A percentile compares a stretch with the other conserved stretches of the same genome.
These are phyloP conservation scores for Pachydiplax longipennis DNA, from an alignment of 2,888 invertebrate species.

Conservation along the genomic window DNA sequence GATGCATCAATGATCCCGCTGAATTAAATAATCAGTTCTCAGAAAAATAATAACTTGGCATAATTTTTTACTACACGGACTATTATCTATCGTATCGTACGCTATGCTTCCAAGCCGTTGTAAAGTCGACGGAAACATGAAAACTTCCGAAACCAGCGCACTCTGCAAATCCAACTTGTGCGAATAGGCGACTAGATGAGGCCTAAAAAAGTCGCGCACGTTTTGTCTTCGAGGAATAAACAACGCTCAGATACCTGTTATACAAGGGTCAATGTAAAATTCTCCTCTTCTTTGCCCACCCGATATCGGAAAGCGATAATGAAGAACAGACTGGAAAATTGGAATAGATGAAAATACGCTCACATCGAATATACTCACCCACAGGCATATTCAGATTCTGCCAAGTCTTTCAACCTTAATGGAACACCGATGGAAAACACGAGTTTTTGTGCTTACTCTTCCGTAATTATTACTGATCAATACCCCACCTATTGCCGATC, in stretches of 20 bases:
- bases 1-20: no score
- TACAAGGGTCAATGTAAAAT: background rate
- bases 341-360: background rate
- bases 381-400: background rate
- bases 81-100: no score
- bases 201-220: no score
- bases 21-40: no score
- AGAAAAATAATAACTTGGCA: no score
- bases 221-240: no score
- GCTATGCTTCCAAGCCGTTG: no score
- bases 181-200: no score
- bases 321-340: background rate
- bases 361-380: background rate
- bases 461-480: background rate
- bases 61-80: no score
- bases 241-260: background rate
- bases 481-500: background rate
- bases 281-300: background rate
- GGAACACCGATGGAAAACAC: background rate
- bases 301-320: background rate
- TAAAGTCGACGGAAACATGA: no score
- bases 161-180: background rate
- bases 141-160: no score
- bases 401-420: background rate
- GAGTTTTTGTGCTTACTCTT: background rate